A percentile compares a stretch with the other conserved stretches of the same genome.
phyloP scores from a whole-genome alignment of 2,797 vertebrate genomes.

The Thalassophryne amazonica region DNA sequence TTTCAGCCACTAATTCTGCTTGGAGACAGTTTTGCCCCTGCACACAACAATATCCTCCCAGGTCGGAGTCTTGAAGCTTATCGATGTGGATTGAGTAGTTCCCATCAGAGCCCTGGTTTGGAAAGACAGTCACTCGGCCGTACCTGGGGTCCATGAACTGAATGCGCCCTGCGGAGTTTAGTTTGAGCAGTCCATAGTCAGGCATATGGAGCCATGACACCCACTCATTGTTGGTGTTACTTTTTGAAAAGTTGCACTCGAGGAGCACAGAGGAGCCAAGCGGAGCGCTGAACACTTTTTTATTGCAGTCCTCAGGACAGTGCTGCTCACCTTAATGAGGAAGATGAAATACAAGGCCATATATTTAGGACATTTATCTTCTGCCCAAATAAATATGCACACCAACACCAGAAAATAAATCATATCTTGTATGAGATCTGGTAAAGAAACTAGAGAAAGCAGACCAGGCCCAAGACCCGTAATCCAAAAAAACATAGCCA shows the following conservation, averaged over 20 bases:
- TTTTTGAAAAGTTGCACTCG: constrained; percentile 21
- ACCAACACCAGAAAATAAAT: neutral
- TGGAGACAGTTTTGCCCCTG: neutral
- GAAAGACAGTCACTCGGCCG: constrained; percentile 51
- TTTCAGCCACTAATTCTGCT: constrained; percentile 9
- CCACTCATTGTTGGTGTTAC: rapidly evolving
- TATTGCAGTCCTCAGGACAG: neutral
- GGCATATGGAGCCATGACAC: constrained; percentile 28
- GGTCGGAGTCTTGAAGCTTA: constrained; percentile 34
- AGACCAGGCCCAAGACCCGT: no score
- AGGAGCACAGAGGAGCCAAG: constrained; percentile 50
- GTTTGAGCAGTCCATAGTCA: neutral
- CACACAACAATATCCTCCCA: constrained; percentile 44
- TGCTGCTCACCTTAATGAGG: neutral
- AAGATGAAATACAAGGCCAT: neutral
- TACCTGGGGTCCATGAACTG: constrained; percentile 25
- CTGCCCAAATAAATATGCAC: neutral
- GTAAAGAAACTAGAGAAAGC: no score
- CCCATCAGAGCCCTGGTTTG: constrained; percentile 24
- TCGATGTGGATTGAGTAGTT: constrained; percentile 58
- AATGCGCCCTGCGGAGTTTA: constrained; percentile 3
- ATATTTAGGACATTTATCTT: neutral
- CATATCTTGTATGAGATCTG: no score
- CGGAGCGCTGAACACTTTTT: rapidly evolving
- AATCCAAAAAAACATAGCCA: no score